Evolutionary conservation across 2,113 vertebrate genomes (phyloP), one percentile per base, ranked within the genome.

Genomic region (Dendropsophus ebraccatus): DNA sequence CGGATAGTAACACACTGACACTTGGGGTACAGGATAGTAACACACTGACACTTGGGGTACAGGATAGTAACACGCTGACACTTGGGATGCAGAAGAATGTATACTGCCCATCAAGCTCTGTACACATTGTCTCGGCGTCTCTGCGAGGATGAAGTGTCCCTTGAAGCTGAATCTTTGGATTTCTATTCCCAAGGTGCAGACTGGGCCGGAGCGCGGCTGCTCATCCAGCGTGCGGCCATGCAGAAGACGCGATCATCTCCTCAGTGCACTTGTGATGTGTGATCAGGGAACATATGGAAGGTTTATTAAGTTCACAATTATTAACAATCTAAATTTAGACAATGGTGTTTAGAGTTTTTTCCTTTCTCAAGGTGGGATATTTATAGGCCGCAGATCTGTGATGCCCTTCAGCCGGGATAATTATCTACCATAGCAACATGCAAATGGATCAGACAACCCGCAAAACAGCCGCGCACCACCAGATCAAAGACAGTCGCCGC

Each of bases 251-350:
- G 28, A 77, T 54, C 74, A 32, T 77, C 49, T 52, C 45, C 74
- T 52, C 74, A 10, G 74, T 77, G 74, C 74, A 54, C 74, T 19
- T 54, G 74, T 52, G 74, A 52, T 77, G 74, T 74, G 69, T 17
- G 69, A 72, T 72, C 69, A 41, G 14, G 6, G 25, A 77, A 77
- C 47, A 77, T 77, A 77, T 21, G 74, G 49, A 77, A 77, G 74
- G 47, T 77, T 25, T 21, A 54, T 54, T 32, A 54, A 52, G 74
- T 54, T 77, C 49, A 77, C 74, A 25, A 30, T 77, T 52, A 52
- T 54, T 77, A 77, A 54, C 74, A 52, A 54, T 77, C 49, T 77
- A 77, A 54, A 77, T 77, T 52, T 77, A 77, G 49, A 49, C 25
- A 30, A 19, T 30, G 8, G 28, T 49, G 25, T 77, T 32, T 17